These are phyloP conservation scores for Triops longicaudatus DNA, from an alignment of 1,140 invertebrate genomes.

Conservation along the genomic window DNA sequence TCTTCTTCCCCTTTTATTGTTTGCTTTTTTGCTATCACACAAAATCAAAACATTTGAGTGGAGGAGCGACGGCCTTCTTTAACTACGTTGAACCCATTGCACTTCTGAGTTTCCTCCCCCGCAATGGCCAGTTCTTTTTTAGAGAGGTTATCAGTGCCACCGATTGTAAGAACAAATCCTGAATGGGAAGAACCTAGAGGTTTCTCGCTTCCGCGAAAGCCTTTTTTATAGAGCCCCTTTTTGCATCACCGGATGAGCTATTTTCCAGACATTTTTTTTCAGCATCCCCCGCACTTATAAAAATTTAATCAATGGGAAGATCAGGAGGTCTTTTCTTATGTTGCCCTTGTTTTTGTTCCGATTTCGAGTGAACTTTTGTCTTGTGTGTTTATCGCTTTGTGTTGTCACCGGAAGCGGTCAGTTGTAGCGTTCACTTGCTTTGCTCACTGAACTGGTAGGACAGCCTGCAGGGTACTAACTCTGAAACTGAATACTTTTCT, in stretches of 20 bases:
- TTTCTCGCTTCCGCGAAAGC: background rate
- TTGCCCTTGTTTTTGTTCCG: background rate
- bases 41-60: background rate
- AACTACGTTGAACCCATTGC: background rate
- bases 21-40: background rate
- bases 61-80: background rate
- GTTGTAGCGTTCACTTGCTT: background rate
- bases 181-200: background rate
- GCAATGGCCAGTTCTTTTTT: background rate
- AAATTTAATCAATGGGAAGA: conserved; percentile 12
- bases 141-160: background rate
- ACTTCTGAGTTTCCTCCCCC: background rate
- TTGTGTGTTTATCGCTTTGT: background rate
- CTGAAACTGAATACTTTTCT: background rate
- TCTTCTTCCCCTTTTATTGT: background rate
- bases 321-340: background rate
- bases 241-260: background rate
- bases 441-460: background rate
- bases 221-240: background rate
- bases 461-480: background rate
- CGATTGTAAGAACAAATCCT: background rate
- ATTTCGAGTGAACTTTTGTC: background rate
- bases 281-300: conserved; percentile 3
- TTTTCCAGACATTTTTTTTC: background rate
- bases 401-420: background rate